Percentiles rank a stretch among this genome's conserved stretches.
phyloP scores from a whole-genome alignment of 2,888 invertebrate species.

The Gastrophysa polygoni region DNA sequence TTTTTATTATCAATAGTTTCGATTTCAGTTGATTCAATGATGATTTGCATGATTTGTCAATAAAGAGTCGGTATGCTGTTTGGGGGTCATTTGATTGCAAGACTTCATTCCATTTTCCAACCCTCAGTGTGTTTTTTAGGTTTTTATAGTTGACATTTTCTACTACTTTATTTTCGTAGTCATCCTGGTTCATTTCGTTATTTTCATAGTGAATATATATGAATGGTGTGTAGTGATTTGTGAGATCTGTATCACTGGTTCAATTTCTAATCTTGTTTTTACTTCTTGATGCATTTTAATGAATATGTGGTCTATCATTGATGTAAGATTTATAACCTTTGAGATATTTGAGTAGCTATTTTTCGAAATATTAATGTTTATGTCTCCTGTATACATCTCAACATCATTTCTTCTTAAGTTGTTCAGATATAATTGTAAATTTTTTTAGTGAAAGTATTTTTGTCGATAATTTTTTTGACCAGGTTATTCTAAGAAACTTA shows the following conservation, averaged over 20 bases:
- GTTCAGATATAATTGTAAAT: neutral
- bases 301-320: neutral
- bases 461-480: neutral
- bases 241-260: neutral
- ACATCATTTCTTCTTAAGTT: neutral
- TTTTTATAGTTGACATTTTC: neutral
- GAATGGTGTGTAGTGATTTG: neutral
- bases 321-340: no score
- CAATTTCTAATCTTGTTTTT: neutral
- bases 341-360: neutral
- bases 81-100: neutral
- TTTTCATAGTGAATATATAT: neutral
- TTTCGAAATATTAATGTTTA: slow-evolving; percentile 2
- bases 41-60: neutral
- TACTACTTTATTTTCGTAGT: neutral
- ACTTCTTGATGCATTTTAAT: neutral
- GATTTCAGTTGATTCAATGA: neutral
- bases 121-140: neutral
- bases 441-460: neutral
- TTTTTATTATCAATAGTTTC: neutral
- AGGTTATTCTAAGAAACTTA: slow-evolving; percentile 7
- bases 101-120: neutral
- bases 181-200: neutral
- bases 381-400: neutral
- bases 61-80: neutral